Evolutionary conservation across 2,113 vertebrate genomes (phyloP).

Genomic region (Sapayoa aenigma): DNA sequence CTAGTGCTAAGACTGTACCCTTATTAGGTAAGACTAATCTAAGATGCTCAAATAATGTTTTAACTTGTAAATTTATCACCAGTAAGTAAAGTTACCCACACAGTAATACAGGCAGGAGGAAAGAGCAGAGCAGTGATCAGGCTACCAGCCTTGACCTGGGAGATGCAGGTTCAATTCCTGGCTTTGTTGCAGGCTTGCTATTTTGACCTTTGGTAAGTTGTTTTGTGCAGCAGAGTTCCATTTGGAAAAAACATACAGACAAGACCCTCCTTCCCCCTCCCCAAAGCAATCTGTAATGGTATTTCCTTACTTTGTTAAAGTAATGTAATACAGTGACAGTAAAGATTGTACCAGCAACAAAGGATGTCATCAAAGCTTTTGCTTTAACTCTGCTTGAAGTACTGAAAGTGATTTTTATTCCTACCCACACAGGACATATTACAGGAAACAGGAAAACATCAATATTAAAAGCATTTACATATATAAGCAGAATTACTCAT

Average conservation of each 20-base stretch:
- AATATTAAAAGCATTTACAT: neutral
- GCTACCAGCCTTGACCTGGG: neutral
- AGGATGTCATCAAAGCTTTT: neutral
- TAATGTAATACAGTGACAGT: neutral
- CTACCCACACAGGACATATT: neutral
- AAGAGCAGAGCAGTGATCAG: neutral
- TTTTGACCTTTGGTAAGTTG: neutral
- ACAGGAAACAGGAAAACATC: neutral
- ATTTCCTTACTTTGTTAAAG: neutral
- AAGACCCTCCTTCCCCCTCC: too few species aligned
- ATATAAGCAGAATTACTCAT: neutral
- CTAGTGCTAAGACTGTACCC: neutral
- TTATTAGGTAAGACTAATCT: neutral
- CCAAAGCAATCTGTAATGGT: neutral
- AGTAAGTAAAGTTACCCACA: neutral
- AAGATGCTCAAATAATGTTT: neutral
- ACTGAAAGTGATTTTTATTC: neutral
- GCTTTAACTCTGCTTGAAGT: neutral
- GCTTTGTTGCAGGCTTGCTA: neutral
- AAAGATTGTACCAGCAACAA: neutral
- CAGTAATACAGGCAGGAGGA: neutral
- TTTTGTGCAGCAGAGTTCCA: neutral
- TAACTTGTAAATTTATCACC: neutral
- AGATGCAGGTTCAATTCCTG: neutral
- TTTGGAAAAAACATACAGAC: neutral